Evolutionary conservation across 2,888 invertebrate genomes (phyloP), one percentile per base, ranked within the genome.

Genomic region (Agonopterix subpropinquella): DNA sequence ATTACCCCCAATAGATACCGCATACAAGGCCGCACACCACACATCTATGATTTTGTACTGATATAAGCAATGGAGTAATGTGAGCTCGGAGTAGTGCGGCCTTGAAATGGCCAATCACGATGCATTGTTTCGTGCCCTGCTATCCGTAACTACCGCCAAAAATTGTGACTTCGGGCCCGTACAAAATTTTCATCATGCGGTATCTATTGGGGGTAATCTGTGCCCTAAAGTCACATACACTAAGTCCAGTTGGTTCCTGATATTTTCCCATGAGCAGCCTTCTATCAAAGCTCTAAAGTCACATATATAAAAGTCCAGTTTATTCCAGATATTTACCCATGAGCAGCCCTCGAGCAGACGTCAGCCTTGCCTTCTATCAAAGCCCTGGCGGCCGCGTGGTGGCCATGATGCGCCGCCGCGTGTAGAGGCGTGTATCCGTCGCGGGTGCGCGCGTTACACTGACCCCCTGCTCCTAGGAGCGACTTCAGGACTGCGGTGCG

Each of bases 401-500:
- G 98, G 0, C 98, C 99, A 80, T 98, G 98, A 76, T 99, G 99
- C 48, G 97, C 96, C 4, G 99, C 98, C 8, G 98, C 96, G 81
- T 99, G 99, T 43, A 99, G 90, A 0, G 99, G 98, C 1, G 98
- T 96, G 89, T 98, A 85, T 0, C 98, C 98, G 59, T 97, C 93
- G 57, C 94, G 92, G 0, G 95, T 95, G 50, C 91, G 90, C 0
- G 92, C 91, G 53, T 92, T 92, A 54, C 94, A 91, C 37, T 91
- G 91, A 0, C 96, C 96, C 10, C 94, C 93, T 56, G 95, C 93
- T 47, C 93, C 92, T 42, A 96, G 90, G 41, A 98, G 89, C 42
- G 96, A 90, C 51, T 92, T 91, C 0, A 98, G 96, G 8, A 97
- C 97, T 36, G 92, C 91, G 0, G 96, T 95, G 54, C 95, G 93